Evolutionary conservation across 2,888 invertebrate species (phyloP).

Genomic region (Hybos culiciformis): DNA sequence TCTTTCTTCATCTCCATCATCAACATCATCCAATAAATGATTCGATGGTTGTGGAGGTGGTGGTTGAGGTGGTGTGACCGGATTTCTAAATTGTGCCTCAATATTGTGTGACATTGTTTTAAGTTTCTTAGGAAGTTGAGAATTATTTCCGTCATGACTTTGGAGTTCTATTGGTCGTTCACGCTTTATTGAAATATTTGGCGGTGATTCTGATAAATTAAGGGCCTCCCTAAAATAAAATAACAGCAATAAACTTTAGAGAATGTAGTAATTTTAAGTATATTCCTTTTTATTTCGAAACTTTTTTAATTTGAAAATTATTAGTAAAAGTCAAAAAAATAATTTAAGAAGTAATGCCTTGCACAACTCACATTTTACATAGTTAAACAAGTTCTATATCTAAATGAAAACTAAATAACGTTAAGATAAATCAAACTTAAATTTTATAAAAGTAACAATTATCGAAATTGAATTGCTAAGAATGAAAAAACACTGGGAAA

Average conservation of each 20-base stretch:
- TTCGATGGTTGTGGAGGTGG: constrained; percentile 19
- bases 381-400: too few relatives aligned
- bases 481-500: too few relatives aligned
- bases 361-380: too few relatives aligned
- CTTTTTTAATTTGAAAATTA: too few relatives aligned
- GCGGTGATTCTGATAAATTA: constrained; percentile 58
- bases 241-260: constrained; percentile 9
- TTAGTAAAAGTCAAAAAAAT: too few relatives aligned
- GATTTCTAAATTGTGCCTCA: constrained; percentile 12
- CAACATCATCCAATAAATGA: constrained; percentile 19
- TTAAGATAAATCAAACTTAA: too few relatives aligned
- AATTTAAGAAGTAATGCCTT: too few relatives aligned
- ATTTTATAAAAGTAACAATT: too few relatives aligned
- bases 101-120: constrained; percentile 28
- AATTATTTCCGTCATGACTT: constrained; percentile 27
- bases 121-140: constrained; percentile 49
- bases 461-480: too few relatives aligned
- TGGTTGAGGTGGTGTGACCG: constrained; percentile 15
- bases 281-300: not conserved
- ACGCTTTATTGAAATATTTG: constrained; percentile 39
- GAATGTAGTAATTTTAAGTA: too few relatives aligned
- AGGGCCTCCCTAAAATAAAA: constrained; percentile 53
- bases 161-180: constrained; percentile 33
- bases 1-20: constrained; percentile 19
- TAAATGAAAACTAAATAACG: too few relatives aligned